Percentiles rank a stretch among this genome's conserved stretches.
phyloP scores from a whole-genome alignment of 1,140 invertebrate species.

The Halesus radiatus region DNA sequence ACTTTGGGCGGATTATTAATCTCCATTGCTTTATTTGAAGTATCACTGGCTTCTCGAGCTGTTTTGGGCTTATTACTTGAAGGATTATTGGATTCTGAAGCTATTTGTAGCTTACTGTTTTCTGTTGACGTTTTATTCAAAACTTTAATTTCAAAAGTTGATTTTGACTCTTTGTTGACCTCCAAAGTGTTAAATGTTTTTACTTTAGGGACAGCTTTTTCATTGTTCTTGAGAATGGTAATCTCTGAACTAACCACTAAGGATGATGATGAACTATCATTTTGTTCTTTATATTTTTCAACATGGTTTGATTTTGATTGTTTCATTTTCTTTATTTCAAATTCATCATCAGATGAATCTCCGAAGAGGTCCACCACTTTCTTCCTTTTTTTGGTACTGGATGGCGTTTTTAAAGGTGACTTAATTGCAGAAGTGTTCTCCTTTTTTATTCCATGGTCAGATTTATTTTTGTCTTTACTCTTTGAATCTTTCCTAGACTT shows the following conservation, averaged over 20 bases:
- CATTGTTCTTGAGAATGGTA: not conserved
- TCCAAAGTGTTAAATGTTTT: not conserved
- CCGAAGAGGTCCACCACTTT: slow-evolving; percentile 66
- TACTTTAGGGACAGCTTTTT: not conserved
- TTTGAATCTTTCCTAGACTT: too few relatives aligned
- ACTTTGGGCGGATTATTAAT: not conserved
- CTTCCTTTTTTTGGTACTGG: slow-evolving; percentile 64
- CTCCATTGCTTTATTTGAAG: too few relatives aligned
- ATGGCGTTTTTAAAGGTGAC: not conserved
- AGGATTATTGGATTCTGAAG: too few relatives aligned
- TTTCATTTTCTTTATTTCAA: slow-evolving; percentile 44
- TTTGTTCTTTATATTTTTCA: not conserved
- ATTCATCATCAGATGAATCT: slow-evolving; percentile 64
- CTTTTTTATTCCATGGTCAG: too few relatives aligned
- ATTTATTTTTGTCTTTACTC: too few relatives aligned
- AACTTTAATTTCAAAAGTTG: too few relatives aligned
- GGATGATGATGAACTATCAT: not conserved
- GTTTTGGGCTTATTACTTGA: too few relatives aligned
- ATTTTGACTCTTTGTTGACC: not conserved
- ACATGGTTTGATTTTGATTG: not conserved
- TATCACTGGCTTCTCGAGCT: too few relatives aligned
- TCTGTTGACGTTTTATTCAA: too few relatives aligned
- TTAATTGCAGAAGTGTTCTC: too few relatives aligned
- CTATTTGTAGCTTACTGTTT: too few relatives aligned
- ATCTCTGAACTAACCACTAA: not conserved